Percentiles rank a stretch among this genome's conserved stretches.
These are phyloP conservation scores for Eidolon dupreanum DNA, from an alignment of 2,797 vertebrate genomes.

Conservation along the genomic window DNA sequence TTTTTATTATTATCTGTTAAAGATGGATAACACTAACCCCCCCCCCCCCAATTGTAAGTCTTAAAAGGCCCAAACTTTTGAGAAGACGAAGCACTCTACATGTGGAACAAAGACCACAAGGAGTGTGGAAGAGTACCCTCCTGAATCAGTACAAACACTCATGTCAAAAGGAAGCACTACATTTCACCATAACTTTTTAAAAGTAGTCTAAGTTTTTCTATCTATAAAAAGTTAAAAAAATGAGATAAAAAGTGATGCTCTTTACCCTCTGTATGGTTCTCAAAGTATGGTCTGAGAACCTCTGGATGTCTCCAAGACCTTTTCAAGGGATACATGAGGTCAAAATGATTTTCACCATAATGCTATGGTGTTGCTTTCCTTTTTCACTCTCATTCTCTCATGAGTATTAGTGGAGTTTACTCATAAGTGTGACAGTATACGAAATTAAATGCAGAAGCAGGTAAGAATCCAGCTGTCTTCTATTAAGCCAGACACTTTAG, in stretches of 20 bases:
- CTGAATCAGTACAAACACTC: background rate
- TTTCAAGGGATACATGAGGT: background rate
- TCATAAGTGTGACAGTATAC: background rate
- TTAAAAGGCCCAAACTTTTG: background rate
- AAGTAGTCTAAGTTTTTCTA: background rate
- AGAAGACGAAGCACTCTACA: background rate
- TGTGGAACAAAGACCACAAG: background rate
- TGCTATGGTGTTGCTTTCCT: background rate
- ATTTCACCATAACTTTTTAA: background rate
- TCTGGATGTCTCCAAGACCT: background rate
- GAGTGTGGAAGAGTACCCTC: background rate
- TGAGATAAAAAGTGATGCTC: background rate
- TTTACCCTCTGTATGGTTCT: background rate
- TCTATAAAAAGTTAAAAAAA: background rate
- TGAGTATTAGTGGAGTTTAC: background rate
- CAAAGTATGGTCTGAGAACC: background rate
- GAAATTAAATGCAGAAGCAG: background rate
- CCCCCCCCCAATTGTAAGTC: background rate
- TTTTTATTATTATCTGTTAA: background rate
- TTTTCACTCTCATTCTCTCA: background rate
- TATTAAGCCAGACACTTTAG: background rate
- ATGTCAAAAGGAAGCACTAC: background rate
- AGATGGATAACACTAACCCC: background rate
- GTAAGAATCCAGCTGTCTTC: background rate
- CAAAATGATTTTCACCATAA: background rate